A percentile compares a stretch with the other conserved stretches of the same genome.
Conservation (phyloP, 2,888 invertebrate genomes). For the Drosophila birchii region DNA sequence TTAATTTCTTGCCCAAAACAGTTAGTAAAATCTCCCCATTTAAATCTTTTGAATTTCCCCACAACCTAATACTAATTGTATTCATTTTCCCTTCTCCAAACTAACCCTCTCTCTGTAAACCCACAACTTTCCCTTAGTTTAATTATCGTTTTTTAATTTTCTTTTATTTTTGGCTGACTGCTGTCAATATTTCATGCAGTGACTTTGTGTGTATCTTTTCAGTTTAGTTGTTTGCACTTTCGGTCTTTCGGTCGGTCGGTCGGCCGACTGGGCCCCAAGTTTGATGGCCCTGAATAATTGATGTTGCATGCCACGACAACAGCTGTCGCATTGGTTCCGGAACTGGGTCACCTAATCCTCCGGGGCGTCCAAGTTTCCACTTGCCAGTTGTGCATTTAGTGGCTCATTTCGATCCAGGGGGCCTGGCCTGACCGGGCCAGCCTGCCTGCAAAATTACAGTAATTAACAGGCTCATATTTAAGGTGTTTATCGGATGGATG, state of each 20-base stretch:
- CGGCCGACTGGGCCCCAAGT: constrained; percentile 24
- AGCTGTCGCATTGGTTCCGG: constrained; percentile 31
- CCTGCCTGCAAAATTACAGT: constrained; percentile 57
- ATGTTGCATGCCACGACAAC: constrained; percentile 61
- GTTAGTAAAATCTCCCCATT: not conserved
- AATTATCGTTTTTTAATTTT: constrained; percentile 24
- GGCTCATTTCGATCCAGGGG: constrained; percentile 41
- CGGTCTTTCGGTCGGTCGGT: constrained; percentile 25
- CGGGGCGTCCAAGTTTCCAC: constrained; percentile 30
- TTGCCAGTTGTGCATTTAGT: constrained; percentile 45
- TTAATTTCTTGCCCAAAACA: too few relatives aligned
- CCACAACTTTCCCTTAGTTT: constrained; percentile 34
- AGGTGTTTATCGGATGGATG: constrained; percentile 67
- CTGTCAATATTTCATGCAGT: constrained; percentile 45
- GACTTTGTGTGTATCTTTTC: constrained; percentile 40
- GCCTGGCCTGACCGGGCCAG: not conserved
- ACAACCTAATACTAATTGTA: not conserved
- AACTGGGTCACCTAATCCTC: constrained; percentile 70
- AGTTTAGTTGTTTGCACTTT: constrained; percentile 18
- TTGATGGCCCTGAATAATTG: constrained; percentile 71
- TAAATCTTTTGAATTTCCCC: not conserved
- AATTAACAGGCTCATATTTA: constrained; percentile 58
- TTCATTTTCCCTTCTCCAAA: not conserved
- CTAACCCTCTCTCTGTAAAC: not conserved
- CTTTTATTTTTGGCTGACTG: constrained; percentile 24